phyloP scores from a whole-genome alignment of 2,797 vertebrate species.

The Aldrovandia affinis region DNA sequence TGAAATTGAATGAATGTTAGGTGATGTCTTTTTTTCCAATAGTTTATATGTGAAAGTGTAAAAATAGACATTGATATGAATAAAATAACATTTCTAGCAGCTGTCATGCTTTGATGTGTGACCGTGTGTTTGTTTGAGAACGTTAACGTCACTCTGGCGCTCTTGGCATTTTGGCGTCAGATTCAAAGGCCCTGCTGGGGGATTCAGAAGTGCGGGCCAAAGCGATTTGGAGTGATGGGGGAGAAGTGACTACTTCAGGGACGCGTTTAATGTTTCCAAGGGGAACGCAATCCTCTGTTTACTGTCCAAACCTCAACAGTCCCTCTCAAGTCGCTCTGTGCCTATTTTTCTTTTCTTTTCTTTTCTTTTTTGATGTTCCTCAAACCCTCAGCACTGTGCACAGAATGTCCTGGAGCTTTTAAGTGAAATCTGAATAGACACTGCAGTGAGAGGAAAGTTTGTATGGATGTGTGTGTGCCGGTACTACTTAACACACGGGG shows the following conservation, averaged over 20 bases:
- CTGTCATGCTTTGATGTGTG: slow-evolving; percentile 28
- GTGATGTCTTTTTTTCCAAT: not conserved
- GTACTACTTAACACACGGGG: not conserved
- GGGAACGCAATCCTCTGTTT: slow-evolving; percentile 1
- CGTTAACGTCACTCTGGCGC: not conserved
- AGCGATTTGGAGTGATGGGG: not conserved
- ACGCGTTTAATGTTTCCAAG: not conserved
- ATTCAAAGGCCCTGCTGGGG: slow-evolving; percentile 12
- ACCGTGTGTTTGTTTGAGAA: slow-evolving; percentile 15
- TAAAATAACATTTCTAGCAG: slow-evolving; percentile 62
- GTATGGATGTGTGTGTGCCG: too few species aligned
- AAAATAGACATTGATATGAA: slow-evolving; percentile 34
- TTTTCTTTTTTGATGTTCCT: not conserved
- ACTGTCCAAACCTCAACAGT: not conserved
- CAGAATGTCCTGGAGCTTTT: not conserved
- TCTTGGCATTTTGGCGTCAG: slow-evolving; percentile 9
- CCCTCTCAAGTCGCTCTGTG: not conserved
- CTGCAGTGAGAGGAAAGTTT: not conserved
- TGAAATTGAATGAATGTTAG: not conserved
- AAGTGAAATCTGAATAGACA: not conserved
- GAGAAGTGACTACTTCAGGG: not conserved
- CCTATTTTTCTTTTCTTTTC: not conserved
- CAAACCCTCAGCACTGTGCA: not conserved
- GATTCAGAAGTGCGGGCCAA: slow-evolving; percentile 9
- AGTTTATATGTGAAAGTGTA: not conserved